Base-by-base conservation (phyloP, 2,797 vertebrate genomes). In the Epinephelus awoara region DNA sequence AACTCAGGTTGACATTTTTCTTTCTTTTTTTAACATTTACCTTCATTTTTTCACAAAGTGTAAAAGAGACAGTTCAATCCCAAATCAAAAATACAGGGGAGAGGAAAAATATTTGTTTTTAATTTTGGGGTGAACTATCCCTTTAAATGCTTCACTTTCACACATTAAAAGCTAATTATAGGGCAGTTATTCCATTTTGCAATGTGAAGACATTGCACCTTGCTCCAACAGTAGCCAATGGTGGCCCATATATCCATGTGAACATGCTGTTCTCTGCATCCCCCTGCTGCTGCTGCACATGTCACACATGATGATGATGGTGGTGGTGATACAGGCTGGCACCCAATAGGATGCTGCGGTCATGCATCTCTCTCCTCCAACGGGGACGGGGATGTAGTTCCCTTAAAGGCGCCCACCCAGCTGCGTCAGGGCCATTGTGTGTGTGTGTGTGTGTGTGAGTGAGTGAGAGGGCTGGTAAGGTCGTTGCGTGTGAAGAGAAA, bases 331-430 rank as follows among this genome's bases (percentile, higher is more conserved):
- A 69, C 64, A 66, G 64, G 19, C 77, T n/a, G 61, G 34, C 18
- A 59, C 27, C 88, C 90, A 93, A 91, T 91, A 68, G 77, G 66
- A 82, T 1, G 23, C 40, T 40, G 64, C n/a, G 47, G 63, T 59
- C 29, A 19, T 85, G 69, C 83, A 82, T 88, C 64, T 38, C 27
- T 52, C 17, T 75, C 42, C 47, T 75, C 93, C 91, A 94, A 92
- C 89, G 15, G 34, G 85, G 76, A 13, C 50, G 34, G 72, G 79
- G 57, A 82, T 49, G 64, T 70, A 63, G 55, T 82, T 55, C 65
- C 29, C 54, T 77, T 34, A 9, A 47, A 79, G 78, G 83, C n/a
- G 38, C 63, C 54, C 67, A 18, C 56, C 72, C 69, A 47, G 61
- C 62, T 54, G 65, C 19, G 2, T 2, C 38, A 4, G 55, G 57